Percentiles rank a stretch among this genome's conserved stretches.
Conservation (phyloP, 2,888 invertebrate genomes). For the Venustoraphidia nigricollis region DNA sequence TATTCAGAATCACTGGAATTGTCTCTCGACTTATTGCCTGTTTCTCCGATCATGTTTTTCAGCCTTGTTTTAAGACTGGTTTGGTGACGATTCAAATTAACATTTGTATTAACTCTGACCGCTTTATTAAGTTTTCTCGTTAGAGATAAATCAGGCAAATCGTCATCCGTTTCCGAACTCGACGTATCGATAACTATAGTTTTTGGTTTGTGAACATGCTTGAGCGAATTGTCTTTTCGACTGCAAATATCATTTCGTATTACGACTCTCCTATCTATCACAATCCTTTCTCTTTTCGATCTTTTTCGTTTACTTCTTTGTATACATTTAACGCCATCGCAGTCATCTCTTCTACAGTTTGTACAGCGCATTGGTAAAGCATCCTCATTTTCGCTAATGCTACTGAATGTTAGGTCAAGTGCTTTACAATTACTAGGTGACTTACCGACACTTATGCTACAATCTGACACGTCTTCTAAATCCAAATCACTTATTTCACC, state of each 20-base stretch:
- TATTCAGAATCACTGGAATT: slow-evolving; percentile 7
- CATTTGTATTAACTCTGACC: slow-evolving; percentile 25
- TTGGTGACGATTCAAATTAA: slow-evolving; percentile 12
- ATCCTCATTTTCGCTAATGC: slow-evolving; percentile 1
- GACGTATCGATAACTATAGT: no score
- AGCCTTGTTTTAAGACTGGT: slow-evolving; percentile 20
- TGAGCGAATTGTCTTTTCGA: no score
- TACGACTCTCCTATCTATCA: no score
- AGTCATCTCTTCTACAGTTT: no score
- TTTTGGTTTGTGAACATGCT: no score
- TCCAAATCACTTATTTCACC: slow-evolving; percentile 28
- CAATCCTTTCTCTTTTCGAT: no score
- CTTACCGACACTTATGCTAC: slow-evolving; percentile 1
- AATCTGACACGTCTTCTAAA: slow-evolving; percentile 27
- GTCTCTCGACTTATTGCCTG: slow-evolving; percentile 5
- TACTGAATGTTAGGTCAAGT: background rate
- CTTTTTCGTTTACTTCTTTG: no score
- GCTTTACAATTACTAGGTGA: background rate
- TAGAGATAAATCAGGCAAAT: slow-evolving; percentile 13
- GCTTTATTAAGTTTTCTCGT: slow-evolving; percentile 36
- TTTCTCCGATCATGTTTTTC: slow-evolving; percentile 18
- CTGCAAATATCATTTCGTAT: no score
- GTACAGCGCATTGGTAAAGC: no score
- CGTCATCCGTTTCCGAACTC: slow-evolving; percentile 17
- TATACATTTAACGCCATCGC: no score